Evolutionary conservation across 2,113 vertebrate species (phyloP).

Genomic region (Origma solitaria): DNA sequence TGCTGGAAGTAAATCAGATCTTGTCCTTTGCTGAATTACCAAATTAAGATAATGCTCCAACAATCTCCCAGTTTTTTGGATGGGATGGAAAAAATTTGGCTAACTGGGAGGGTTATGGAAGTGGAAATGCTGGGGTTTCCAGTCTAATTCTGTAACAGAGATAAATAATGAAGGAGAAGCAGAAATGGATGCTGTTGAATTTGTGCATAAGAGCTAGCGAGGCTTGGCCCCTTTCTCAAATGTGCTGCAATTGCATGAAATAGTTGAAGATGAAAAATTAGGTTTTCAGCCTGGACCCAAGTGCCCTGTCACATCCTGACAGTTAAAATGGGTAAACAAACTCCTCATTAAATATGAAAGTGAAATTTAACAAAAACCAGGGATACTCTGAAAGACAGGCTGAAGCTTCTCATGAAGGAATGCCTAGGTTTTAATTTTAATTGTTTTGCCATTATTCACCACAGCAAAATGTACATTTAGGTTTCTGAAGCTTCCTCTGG

Average conservation of each 20-base stretch:
- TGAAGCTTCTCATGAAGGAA: not conserved
- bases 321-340: not conserved
- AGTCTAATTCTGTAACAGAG: not conserved
- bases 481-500: not conserved
- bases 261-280: not conserved
- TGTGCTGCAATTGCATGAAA: not conserved
- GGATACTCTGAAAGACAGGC: not conserved
- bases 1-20: not conserved
- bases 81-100: not conserved
- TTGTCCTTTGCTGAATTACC: not conserved
- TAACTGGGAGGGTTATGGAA: not conserved
- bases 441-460: not conserved
- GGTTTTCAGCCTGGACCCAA: not conserved
- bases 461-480: not conserved
- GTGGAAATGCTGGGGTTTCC: not conserved
- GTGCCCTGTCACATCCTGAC: not conserved
- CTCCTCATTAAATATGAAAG: not conserved
- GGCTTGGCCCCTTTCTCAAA: not conserved
- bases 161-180: not conserved
- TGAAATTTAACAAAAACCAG: not conserved
- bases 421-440: not conserved
- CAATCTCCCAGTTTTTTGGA: not conserved
- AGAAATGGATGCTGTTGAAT: not conserved
- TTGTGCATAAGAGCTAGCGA: accelerated
- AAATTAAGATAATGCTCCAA: not conserved